phyloP scores from a whole-genome alignment of 1,140 invertebrate genomes.

The Drosophila nannoptera region DNA sequence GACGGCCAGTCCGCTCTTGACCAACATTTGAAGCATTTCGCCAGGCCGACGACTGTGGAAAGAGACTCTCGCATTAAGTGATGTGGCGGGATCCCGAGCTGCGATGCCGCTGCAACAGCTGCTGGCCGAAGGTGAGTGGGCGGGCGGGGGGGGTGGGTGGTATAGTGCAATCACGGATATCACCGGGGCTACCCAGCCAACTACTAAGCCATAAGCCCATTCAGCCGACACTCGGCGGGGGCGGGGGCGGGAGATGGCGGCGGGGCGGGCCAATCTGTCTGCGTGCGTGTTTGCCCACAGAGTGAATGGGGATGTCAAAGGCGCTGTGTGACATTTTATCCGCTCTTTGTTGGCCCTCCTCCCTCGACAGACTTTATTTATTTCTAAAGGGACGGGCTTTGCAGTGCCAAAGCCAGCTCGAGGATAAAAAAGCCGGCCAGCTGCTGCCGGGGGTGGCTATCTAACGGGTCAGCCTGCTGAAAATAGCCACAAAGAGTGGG shows the following conservation, averaged over 20 bases:
- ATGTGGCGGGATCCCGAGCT: constrained; percentile 3
- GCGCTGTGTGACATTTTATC: constrained; percentile 13
- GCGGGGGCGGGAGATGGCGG: no score
- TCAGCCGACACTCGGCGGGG: no score
- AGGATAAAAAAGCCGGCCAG: background rate
- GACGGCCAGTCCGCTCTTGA: constrained; percentile 47
- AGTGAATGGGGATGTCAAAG: constrained; percentile 46
- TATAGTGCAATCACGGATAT: constrained; percentile 61
- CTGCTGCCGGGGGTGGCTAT: constrained; percentile 32
- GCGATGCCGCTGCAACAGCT: constrained; percentile 26
- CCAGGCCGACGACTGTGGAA: constrained; percentile 7
- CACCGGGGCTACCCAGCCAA: constrained; percentile 24
- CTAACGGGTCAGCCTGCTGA: constrained; percentile 20
- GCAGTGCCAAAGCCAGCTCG: constrained; percentile 6
- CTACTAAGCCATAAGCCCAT: constrained; percentile 7
- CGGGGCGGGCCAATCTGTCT: background rate
- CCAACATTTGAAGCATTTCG: constrained; percentile 52
- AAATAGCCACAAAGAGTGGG: constrained; percentile 50
- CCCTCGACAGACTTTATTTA: constrained; percentile 42
- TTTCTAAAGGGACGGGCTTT: constrained; percentile 46
- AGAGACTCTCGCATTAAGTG: constrained; percentile 8
- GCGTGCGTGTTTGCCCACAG: constrained; percentile 31
- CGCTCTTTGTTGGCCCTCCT: constrained; percentile 14
- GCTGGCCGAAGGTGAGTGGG: constrained; percentile 22
- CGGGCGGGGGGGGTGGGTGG: constrained; percentile 14